Base-by-base conservation (phyloP, 2,888 invertebrate species). In the Eurytoma adleriae region DNA sequence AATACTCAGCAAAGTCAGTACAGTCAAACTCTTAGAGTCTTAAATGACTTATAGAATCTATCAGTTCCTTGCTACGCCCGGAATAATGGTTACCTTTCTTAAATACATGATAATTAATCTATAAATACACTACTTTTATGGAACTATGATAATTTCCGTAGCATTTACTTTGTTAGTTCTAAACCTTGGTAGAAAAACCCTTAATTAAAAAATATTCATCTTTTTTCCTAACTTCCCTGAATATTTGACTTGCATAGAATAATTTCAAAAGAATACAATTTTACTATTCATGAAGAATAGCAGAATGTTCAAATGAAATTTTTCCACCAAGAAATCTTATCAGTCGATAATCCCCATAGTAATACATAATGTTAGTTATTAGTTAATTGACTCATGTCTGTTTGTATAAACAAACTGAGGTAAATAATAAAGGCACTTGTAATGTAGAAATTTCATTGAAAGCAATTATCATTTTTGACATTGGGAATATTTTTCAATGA, bases 41-140 rank as follows among this genome's bases (percentile, higher is more conserved):
- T 78, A 50, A 66, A 61, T 78, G 75, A 79, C 75, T 82, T 80
- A 83, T 84, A 85, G 80, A 85, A 84, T 84, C 83, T 86, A 85
- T 85, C 82, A 85, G 84, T 85, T 86, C 85, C 85, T 83, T 84
- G 84, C 83, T 85, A 85, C 74, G 82, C 82, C 83, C 80, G 83
- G 84, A 85, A 84, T 85, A 80, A 83, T 81, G 75, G 16, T 75
- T 76, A 79, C 61, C 57, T 18, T 80, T 62, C 76, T 77, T 75
- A 68, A 78, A 70, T 81, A 68, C 30, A 30, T 80, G 80, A 83
- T 67, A n/a, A 79, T 74, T 79, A 78, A 79, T 80, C 69, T 82
- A 74, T 79, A 76, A 79, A 83, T 78, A 82, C 73, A 73, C 69
- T 59, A 79, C n/a, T 64, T 78, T 68, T 24, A 68, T 69, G 76